A percentile compares a stretch with the other conserved stretches of the same genome.
phyloP scores from a whole-genome alignment of 2,888 invertebrate genomes.

The Micoletzkya japonica region DNA sequence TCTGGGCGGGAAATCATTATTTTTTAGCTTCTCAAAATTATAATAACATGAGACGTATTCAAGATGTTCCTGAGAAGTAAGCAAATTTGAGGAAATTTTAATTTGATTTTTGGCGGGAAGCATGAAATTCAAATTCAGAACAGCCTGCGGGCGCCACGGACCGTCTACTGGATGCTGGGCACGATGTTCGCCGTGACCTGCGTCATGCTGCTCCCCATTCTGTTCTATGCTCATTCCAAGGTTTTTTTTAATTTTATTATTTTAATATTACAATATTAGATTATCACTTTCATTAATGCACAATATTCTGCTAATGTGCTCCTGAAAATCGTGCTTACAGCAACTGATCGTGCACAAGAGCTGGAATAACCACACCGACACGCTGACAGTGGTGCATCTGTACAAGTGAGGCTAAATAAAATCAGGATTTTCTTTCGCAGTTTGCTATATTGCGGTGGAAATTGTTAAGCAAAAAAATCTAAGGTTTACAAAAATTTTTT shows the following conservation, averaged over 20 bases:
- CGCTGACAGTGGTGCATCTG: slow-evolving; percentile 43
- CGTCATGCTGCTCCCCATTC: slow-evolving; percentile 44
- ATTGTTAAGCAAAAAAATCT: no score
- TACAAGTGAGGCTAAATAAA: slow-evolving; percentile 43
- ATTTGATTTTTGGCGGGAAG: neutral
- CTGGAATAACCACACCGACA: slow-evolving; percentile 36
- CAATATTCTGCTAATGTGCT: no score
- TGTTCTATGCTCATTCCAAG: slow-evolving; percentile 49
- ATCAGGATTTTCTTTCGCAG: no score
- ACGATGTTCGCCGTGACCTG: slow-evolving; percentile 43
- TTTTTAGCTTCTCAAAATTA: no score
- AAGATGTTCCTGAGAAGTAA: neutral
- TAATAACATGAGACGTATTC: neutral
- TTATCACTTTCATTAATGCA: no score
- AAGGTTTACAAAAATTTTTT: no score
- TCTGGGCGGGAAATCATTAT: no score
- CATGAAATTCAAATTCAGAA: slow-evolving; percentile 31
- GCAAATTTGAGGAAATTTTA: neutral
- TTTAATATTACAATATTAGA: neutral
- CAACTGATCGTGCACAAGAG: slow-evolving; percentile 46
- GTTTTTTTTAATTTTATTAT: slow-evolving; percentile 23
- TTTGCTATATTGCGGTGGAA: no score
- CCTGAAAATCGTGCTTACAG: no score
- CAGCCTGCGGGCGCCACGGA: slow-evolving; percentile 38
- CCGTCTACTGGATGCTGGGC: slow-evolving; percentile 39